Evolutionary conservation across 1,140 invertebrate species (phyloP).

Genomic region (Drosophila bifasciata): DNA sequence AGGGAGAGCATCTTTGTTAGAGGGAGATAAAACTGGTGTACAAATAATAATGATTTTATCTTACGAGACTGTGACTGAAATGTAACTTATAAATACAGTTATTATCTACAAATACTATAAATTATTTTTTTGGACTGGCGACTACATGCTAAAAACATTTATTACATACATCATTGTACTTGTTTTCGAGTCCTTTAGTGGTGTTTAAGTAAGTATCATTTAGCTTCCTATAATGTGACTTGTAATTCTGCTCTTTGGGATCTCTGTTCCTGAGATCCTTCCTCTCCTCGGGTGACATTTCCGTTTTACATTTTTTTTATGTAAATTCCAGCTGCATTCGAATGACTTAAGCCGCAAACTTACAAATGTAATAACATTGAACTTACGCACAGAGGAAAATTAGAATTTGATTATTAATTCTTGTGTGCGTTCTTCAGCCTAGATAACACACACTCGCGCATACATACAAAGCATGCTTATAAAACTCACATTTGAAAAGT

Average conservation of each 20-base stretch:
- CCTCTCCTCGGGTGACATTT: neutral
- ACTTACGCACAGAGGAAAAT: constrained; percentile 44
- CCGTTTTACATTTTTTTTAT: constrained; percentile 8
- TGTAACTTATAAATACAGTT: too few species aligned
- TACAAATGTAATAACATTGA: constrained; percentile 39
- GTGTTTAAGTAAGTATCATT: too few species aligned
- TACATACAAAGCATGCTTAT: neutral
- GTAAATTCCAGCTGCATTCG: constrained; percentile 29
- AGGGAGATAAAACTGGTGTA: too few species aligned
- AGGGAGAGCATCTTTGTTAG: too few species aligned
- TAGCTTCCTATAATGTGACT: too few species aligned
- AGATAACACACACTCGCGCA: constrained; percentile 20
- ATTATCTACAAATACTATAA: too few species aligned
- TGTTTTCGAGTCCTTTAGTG: constrained; percentile 18
- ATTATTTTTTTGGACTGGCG: too few species aligned
- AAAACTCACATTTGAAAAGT: constrained; percentile 68
- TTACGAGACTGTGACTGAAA: too few species aligned
- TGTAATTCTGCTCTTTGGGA: constrained; percentile 3
- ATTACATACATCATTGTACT: constrained; percentile 44
- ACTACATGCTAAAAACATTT: too few species aligned
- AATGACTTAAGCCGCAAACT: constrained; percentile 66
- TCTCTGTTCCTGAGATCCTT: constrained; percentile 3
- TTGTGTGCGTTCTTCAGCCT: constrained; percentile 35
- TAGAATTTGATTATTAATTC: constrained; percentile 77
- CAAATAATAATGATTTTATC: too few species aligned